phyloP scores from a whole-genome alignment of 1,140 invertebrate species.

The Eulimnadia texana region DNA sequence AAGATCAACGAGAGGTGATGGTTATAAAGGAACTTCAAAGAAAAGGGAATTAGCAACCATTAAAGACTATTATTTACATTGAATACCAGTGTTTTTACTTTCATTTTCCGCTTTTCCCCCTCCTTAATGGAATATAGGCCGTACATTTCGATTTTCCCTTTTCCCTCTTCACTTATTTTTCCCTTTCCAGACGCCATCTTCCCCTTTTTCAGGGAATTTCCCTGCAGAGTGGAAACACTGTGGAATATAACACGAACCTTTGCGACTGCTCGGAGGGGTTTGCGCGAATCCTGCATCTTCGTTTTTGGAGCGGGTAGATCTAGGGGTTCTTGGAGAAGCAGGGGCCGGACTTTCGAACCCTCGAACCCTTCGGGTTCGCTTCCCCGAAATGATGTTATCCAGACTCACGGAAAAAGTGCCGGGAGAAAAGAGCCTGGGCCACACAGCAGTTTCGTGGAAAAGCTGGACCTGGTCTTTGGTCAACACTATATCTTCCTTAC shows the following conservation, averaged over 20 bases:
- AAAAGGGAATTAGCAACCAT: too few relatives aligned
- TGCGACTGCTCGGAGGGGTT: not conserved
- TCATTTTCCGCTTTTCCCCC: too few relatives aligned
- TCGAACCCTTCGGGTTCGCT: not conserved
- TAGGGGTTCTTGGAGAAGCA: not conserved
- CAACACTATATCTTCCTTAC: not conserved
- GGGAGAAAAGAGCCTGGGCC: constrained; percentile 2
- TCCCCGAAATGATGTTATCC: not conserved
- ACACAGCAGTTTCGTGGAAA: not conserved
- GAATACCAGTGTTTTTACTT: too few relatives aligned
- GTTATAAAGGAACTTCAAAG: too few relatives aligned
- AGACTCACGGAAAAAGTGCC: constrained; percentile 3
- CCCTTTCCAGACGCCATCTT: too few relatives aligned
- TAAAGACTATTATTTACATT: too few relatives aligned
- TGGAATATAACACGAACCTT: not conserved
- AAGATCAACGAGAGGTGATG: too few relatives aligned
- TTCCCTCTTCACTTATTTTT: too few relatives aligned
- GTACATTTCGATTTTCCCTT: too few relatives aligned
- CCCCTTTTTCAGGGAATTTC: too few relatives aligned
- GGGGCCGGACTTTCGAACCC: not conserved
- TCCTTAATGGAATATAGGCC: too few relatives aligned
- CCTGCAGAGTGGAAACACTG: not conserved
- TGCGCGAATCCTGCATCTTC: not conserved
- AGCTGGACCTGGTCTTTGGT: constrained; percentile 1
- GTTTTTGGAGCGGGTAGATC: not conserved